Evolutionary conservation across 2,888 invertebrate genomes (phyloP).

Genomic region (Gymnoscelis rufifasciata): DNA sequence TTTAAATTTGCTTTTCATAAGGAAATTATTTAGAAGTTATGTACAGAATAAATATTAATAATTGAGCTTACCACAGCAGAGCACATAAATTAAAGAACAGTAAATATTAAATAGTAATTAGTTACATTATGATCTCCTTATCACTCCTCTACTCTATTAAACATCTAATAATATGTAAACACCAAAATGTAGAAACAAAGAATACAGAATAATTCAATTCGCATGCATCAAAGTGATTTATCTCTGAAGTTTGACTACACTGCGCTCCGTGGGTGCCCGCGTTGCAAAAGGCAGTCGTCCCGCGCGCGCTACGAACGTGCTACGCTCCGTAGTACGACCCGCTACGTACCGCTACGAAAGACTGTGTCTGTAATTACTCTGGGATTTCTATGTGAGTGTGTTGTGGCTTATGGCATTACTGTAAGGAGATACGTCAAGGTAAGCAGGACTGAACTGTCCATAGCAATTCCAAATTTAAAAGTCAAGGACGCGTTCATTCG

Average conservation of each 20-base stretch:
- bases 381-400: slow-evolving; percentile 42
- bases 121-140: too few species aligned
- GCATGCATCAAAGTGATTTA: slow-evolving; percentile 18
- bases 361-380: slow-evolving; percentile 45
- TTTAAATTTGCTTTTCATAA: too few species aligned
- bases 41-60: too few species aligned
- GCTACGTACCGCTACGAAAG: slow-evolving; percentile 36
- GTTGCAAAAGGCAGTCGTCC: slow-evolving; percentile 61
- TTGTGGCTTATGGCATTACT: slow-evolving; percentile 37
- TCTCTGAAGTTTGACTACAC: slow-evolving; percentile 38
- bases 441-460: slow-evolving; percentile 52
- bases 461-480: slow-evolving; percentile 48
- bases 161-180: too few species aligned
- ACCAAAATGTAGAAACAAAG: too few species aligned
- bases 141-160: too few species aligned
- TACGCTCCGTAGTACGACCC: slow-evolving; percentile 35
- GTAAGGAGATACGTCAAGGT: slow-evolving; percentile 44
- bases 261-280: slow-evolving; percentile 57
- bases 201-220: too few species aligned
- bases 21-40: too few species aligned
- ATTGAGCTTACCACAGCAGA: too few species aligned
- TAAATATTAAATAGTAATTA: too few species aligned
- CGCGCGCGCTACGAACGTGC: slow-evolving; percentile 62
- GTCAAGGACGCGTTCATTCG: slow-evolving; percentile 64
- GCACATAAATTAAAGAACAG: too few species aligned